Evolutionary conservation across 2,113 vertebrate genomes (phyloP).

Genomic region (Gadus chalcogrammus): DNA sequence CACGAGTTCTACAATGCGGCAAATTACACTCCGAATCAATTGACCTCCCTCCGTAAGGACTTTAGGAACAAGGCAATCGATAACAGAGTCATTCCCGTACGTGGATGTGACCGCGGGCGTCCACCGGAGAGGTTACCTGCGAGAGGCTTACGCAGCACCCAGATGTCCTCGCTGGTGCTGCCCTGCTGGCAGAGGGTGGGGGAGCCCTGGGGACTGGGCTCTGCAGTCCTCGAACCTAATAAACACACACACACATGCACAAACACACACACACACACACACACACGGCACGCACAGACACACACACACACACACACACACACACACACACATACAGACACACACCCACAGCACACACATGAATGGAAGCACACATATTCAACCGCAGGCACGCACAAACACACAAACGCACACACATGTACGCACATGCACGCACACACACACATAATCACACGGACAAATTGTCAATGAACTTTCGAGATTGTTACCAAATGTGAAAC

Average conservation of each 20-base stretch:
- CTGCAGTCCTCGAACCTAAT: constrained; percentile 83
- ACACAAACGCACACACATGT: constrained; percentile 5
- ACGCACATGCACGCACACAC: constrained; percentile 10
- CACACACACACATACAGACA: constrained; percentile 23
- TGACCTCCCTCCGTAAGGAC: not conserved
- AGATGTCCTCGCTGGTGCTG: constrained; percentile 84
- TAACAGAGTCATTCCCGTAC: not conserved
- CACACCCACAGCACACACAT: not conserved
- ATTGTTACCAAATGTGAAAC: no score
- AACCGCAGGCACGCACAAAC: constrained; percentile 23
- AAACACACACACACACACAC: constrained; percentile 8
- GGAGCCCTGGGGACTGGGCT: constrained; percentile 85
- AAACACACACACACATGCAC: constrained; percentile 33
- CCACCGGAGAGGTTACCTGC: constrained; percentile 75
- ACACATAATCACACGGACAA: constrained; percentile 26
- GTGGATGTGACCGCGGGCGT: not conserved
- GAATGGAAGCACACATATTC: constrained; percentile 9
- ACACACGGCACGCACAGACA: constrained; percentile 14
- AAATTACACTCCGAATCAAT: not conserved
- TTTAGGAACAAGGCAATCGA: not conserved
- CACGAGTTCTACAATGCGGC: not conserved
- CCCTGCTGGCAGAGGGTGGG: constrained; percentile 73
- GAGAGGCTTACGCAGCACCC: constrained; percentile 94
- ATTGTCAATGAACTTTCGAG: not conserved
- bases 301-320: constrained; percentile 9